Conservation (phyloP, 2,888 invertebrate species). For the Hypena proboscidalis region DNA sequence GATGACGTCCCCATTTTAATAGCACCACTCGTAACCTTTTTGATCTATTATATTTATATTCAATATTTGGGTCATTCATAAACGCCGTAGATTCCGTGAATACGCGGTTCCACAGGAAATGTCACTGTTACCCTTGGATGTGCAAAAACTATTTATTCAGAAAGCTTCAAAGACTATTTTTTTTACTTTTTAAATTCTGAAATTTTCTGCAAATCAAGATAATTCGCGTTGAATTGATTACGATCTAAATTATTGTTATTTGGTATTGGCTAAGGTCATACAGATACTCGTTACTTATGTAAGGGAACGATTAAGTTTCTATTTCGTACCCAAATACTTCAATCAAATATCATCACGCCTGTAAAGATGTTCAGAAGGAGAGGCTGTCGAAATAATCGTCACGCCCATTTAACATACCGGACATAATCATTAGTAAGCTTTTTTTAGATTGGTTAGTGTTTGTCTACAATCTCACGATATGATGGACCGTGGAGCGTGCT, state of each 20-base stretch:
- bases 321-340: background rate
- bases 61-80: conserved; percentile 40
- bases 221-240: conserved; percentile 9
- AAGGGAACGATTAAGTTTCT: background rate
- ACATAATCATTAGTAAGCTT: no score
- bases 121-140: conserved; percentile 20
- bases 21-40: conserved; percentile 41
- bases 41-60: conserved; percentile 49
- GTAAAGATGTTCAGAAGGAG: no score
- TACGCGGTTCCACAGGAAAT: conserved; percentile 31
- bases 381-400: no score
- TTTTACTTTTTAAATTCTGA: background rate
- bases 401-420: no score
- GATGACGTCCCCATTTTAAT: conserved; percentile 41
- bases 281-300: conserved; percentile 1
- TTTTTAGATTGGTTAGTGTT: no score
- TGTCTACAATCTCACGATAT: no score
- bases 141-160: conserved; percentile 12
- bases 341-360: conserved; percentile 3
- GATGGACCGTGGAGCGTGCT: no score
- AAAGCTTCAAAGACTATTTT: conserved; percentile 13
- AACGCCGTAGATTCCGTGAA: conserved; percentile 29
- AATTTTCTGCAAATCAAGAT: conserved; percentile 7
- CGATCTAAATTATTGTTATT: background rate
- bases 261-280: conserved; percentile 3